Percentiles rank a stretch among this genome's conserved stretches.
phyloP scores from a whole-genome alignment of 2,888 invertebrate species.

The Agrotis clavis region DNA sequence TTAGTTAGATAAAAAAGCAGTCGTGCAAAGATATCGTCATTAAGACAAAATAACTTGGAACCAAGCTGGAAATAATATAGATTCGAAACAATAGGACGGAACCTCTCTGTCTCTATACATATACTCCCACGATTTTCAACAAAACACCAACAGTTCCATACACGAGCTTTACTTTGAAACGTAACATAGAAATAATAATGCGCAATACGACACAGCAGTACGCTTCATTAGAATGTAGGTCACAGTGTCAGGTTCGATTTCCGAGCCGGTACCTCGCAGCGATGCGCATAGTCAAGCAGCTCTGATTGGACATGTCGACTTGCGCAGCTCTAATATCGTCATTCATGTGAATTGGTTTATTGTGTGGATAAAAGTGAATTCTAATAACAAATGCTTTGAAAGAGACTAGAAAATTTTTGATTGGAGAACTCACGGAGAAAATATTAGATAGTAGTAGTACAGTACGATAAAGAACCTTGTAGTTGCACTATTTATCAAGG shows the following conservation, averaged over 20 bases:
- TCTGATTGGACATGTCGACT: constrained; percentile 45
- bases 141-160: constrained; percentile 28
- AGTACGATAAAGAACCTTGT: not conserved
- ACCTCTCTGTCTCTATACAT: not conserved
- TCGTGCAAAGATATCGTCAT: not conserved
- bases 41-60: not conserved
- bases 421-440: not conserved
- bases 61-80: not conserved
- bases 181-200: constrained; percentile 53
- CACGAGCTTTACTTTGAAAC: constrained; percentile 23
- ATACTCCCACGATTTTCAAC: constrained; percentile 1
- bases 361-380: constrained; percentile 4
- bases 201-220: constrained; percentile 53
- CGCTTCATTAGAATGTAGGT: constrained; percentile 64
- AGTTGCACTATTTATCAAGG: constrained; percentile 20
- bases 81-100: constrained; percentile 22
- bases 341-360: constrained; percentile 20
- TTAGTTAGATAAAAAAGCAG: too few relatives aligned
- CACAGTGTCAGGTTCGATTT: constrained; percentile 69
- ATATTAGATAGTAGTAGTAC: not conserved
- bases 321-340: constrained; percentile 29
- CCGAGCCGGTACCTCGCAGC: constrained; percentile 56
- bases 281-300: constrained; percentile 51
- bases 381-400: not conserved
- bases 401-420: not conserved